Percentiles rank a stretch among this genome's conserved stretches.
Conservation (phyloP, 2,113 vertebrate genomes). For the Morphnarchus princeps region DNA sequence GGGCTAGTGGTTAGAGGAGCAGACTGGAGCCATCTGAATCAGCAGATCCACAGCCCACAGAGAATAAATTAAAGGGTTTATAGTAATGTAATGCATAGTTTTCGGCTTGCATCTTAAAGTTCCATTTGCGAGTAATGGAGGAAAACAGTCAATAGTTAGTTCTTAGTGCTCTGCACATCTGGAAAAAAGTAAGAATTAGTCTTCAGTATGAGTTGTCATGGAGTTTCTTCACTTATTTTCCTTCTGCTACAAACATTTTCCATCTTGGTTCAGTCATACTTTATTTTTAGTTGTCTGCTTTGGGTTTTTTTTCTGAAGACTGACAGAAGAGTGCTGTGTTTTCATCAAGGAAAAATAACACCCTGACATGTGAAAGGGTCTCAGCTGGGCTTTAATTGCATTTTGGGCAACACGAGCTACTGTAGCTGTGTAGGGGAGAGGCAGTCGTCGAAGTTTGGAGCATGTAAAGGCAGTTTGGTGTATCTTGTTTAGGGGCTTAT, state of each 20-base stretch:
- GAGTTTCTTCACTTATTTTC: slow-evolving; percentile 50
- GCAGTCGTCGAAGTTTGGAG: fast-evolving
- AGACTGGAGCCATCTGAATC: slow-evolving; percentile 74
- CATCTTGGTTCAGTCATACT: slow-evolving; percentile 43
- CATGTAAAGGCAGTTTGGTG: background rate
- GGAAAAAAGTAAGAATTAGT: slow-evolving; percentile 62
- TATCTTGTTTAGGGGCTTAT: background rate
- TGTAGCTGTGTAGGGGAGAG: background rate
- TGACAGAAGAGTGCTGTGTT: background rate
- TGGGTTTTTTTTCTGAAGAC: background rate
- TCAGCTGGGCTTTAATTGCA: background rate
- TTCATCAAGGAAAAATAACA: background rate
- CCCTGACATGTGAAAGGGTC: background rate
- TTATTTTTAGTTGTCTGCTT: slow-evolving; percentile 51
- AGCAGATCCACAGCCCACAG: slow-evolving; percentile 73
- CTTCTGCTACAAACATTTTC: slow-evolving; percentile 69
- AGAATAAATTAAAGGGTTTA: slow-evolving; percentile 73
- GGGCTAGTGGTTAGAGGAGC: slow-evolving; percentile 67
- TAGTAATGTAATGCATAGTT: slow-evolving; percentile 69
- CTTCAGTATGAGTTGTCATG: slow-evolving; percentile 23
- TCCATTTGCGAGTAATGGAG: slow-evolving; percentile 44
- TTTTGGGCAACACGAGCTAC: background rate
- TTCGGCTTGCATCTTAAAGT: slow-evolving; percentile 71
- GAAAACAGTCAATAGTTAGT: slow-evolving; percentile 48
- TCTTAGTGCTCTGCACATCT: slow-evolving; percentile 62